Conservation (phyloP, 2,113 vertebrate genomes). For the Pelecanus crispus region DNA sequence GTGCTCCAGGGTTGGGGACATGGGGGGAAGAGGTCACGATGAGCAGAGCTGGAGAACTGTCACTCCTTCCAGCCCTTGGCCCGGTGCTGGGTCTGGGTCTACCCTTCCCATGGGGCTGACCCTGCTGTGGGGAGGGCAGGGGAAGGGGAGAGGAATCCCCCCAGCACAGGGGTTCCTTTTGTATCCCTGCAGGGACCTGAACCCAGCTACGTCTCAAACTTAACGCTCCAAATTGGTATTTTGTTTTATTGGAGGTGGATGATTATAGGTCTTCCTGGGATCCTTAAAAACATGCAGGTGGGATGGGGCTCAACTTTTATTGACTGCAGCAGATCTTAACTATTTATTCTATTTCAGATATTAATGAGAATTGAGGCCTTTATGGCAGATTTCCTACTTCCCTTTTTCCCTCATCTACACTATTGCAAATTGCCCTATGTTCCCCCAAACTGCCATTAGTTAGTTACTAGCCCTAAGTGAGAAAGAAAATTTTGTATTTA, state of each 20-base stretch:
- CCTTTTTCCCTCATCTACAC: accelerated
- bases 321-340: neutral
- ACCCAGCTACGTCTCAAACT: neutral
- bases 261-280: neutral
- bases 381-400: neutral
- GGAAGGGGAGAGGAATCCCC: neutral
- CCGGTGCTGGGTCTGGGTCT: neutral
- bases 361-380: neutral
- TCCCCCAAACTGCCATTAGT: neutral
- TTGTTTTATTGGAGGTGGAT: neutral
- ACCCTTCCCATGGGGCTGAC: neutral
- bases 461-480: neutral
- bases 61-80: neutral
- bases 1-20: accelerated
- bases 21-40: accelerated
- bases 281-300: neutral
- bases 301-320: neutral
- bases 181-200: neutral
- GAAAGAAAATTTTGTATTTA: neutral
- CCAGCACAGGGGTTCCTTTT: neutral
- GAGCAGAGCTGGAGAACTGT: neutral
- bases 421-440: neutral
- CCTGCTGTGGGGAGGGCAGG: neutral
- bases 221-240: neutral
- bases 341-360: neutral